Evolutionary conservation across 2,888 invertebrate genomes (phyloP).

Genomic region (Autographa gamma): DNA sequence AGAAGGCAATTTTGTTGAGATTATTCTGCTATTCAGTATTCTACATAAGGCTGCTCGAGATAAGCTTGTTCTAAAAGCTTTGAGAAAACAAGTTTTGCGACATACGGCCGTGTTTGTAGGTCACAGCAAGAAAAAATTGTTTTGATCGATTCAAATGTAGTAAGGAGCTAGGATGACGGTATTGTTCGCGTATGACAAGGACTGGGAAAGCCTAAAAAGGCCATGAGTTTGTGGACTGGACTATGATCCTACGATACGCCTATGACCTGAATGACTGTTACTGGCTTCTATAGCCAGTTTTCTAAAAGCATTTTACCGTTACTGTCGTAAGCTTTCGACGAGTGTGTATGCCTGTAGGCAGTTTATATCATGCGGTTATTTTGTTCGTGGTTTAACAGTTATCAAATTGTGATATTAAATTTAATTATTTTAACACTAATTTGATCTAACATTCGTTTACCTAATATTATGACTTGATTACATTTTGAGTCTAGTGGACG

Average conservation of each 20-base stretch:
- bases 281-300: constrained; percentile 27
- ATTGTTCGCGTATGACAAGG: constrained; percentile 20
- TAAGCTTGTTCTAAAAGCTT: constrained; percentile 43
- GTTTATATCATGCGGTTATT: constrained; percentile 76
- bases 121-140: constrained; percentile 15
- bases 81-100: constrained; percentile 49
- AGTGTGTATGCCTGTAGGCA: constrained; percentile 29
- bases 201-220: constrained; percentile 18
- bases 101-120: constrained; percentile 38
- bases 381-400: constrained; percentile 49
- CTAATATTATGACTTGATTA: constrained; percentile 68
- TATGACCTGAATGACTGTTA: constrained; percentile 26
- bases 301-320: constrained; percentile 22
- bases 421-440: constrained; percentile 54
- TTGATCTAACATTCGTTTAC: constrained; percentile 59
- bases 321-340: constrained; percentile 22
- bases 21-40: constrained; percentile 43
- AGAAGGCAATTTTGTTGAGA: constrained; percentile 48
- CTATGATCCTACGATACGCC: constrained; percentile 15
- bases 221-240: constrained; percentile 11
- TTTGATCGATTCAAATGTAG: background rate
- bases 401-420: constrained; percentile 50
- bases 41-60: constrained; percentile 33
- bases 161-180: constrained; percentile 34
- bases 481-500: constrained; percentile 68